A percentile compares a stretch with the other conserved stretches of the same genome.
phyloP scores from a whole-genome alignment of 2,797 vertebrate species.

The Nyctalus aviator region DNA sequence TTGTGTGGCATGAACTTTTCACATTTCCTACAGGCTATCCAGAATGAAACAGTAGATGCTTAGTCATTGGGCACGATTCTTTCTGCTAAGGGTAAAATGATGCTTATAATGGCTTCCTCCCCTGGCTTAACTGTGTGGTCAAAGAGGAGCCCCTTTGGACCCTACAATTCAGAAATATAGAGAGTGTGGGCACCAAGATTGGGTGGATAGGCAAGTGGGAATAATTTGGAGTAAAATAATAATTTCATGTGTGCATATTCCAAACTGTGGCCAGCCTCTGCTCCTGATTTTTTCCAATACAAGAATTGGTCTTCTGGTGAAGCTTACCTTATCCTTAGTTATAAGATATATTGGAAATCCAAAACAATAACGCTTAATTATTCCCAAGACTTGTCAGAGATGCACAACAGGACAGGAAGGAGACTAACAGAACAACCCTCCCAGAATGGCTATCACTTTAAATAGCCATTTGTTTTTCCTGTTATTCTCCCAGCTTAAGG shows the following conservation, averaged over 20 bases:
- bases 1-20: neutral
- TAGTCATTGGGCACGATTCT: neutral
- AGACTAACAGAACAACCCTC: neutral
- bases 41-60: neutral
- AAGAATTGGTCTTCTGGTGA: neutral
- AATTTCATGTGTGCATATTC: neutral
- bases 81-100: neutral
- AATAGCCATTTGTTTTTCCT: slow-evolving; percentile 17
- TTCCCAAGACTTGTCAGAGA: slow-evolving; percentile 42
- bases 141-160: neutral
- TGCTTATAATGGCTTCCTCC: neutral
- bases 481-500: neutral
- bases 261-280: neutral
- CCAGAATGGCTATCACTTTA: neutral
- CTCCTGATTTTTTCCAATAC: neutral
- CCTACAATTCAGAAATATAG: neutral
- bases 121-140: neutral
- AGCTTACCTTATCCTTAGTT: neutral
- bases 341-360: neutral
- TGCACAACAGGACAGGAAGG: neutral
- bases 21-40: neutral
- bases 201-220: neutral
- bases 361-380: slow-evolving; percentile 9
- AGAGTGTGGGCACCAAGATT: neutral
- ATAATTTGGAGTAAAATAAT: neutral